These are phyloP conservation scores for Eristalinus sepulchralis DNA, from an alignment of 2,888 invertebrate genomes.

Conservation along the genomic window DNA sequence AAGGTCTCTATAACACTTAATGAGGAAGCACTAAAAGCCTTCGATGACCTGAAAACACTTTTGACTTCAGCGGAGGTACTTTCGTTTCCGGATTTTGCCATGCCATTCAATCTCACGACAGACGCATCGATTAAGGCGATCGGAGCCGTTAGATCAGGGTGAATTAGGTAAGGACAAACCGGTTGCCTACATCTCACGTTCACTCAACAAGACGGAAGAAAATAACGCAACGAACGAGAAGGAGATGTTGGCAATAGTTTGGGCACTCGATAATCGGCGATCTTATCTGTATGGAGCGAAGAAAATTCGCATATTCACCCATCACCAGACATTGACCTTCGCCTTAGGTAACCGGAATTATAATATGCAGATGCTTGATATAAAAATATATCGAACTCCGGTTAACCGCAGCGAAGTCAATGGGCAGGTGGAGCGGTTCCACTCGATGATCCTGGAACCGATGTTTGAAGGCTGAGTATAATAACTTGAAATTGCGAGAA, in stretches of 20 bases:
- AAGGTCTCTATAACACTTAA: conserved; percentile 44
- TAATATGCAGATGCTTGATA: not conserved
- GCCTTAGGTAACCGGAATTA: conserved; percentile 15
- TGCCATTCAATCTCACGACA: conserved; percentile 13
- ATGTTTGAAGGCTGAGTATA: not conserved
- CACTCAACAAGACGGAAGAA: not conserved
- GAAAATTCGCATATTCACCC: conserved; percentile 12
- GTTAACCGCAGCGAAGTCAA: not conserved
- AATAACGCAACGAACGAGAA: not conserved
- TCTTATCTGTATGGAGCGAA: conserved; percentile 23
- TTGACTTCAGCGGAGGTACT: conserved; percentile 55
- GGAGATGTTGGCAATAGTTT: not conserved
- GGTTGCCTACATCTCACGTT: not conserved
- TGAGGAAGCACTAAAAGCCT: conserved; percentile 47
- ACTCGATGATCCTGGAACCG: not conserved
- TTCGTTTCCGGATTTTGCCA: conserved; percentile 55
- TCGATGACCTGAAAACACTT: conserved; percentile 61
- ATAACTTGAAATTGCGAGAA: not conserved
- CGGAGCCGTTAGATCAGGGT: not conserved
- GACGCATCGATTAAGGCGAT: no score
- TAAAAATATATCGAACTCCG: not conserved
- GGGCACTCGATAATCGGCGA: not conserved
- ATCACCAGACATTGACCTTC: conserved; percentile 21
- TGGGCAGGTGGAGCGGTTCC: not conserved
- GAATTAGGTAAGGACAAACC: not conserved